Evolutionary conservation across 2,113 vertebrate genomes (phyloP), one percentile per base, ranked within the genome.

Genomic region (Zosterops lateralis): DNA sequence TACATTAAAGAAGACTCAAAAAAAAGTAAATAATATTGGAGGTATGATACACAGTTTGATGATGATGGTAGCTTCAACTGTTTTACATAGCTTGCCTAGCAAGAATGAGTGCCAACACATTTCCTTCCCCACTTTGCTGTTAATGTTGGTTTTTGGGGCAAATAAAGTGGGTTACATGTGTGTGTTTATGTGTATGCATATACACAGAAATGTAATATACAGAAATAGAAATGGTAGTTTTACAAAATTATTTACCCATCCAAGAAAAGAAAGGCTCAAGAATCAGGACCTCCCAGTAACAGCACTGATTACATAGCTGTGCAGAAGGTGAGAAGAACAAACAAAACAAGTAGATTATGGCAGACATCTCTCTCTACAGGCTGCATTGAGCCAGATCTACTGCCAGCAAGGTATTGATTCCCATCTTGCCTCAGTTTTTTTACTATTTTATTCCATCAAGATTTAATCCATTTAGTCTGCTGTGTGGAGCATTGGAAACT

Each of bases 131-230:
- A 12, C 26, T 82, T 87, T 44, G 24, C 36, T 80, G 5, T 58
- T 75, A 50, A 32, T 8, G 0, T 73, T 57, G n/a, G 22, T 32
- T 87, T 68, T 40, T 76, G 26, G 7, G 14, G 16, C 25, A 54
- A 12, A 51, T 68, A 42, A 76, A 68, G 6, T 54, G 7, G 29
- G 3, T 58, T 70, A 5, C 12, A 8, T 48, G 5, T 79, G 8
- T 89, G 29, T 0, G 0, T 83, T 31, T 48, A 6, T 51, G 6
- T 77, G 9, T 53, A 21, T 54, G 31, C 3, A 4, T 20, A 47
- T 19, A 26, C 20, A 34, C 14, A 76, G 3, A 68, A 77, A 40
- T 31, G 6, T 61, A 64, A 18, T 61, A 11, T 24, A 36, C n/a
- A 14, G 10, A 38, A 48, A 34, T 9, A 71, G n/a, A 82, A 88